Percentiles rank a stretch among this genome's conserved stretches.
These are phyloP conservation scores for Sitta carolinensis DNA, from an alignment of 2,797 vertebrate genomes.

Conservation along the genomic window DNA sequence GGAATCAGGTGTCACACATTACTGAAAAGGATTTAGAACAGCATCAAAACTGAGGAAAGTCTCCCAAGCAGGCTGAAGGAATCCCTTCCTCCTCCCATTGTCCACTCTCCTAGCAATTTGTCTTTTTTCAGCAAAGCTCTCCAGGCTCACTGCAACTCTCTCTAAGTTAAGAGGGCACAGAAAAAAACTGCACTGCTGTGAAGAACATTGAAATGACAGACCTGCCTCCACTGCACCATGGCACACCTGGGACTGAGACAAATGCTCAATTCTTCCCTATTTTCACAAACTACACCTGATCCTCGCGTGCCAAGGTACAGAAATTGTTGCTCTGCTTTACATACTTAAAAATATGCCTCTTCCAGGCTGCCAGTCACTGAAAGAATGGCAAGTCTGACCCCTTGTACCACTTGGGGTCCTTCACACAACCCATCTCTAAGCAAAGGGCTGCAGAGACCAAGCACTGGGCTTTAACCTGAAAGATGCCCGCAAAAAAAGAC, in stretches of 20 bases:
- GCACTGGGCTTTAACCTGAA: neutral
- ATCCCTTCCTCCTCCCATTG: neutral
- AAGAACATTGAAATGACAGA: neutral
- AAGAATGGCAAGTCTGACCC: neutral
- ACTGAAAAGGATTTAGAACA: neutral
- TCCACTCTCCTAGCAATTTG: neutral
- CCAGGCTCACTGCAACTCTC: neutral
- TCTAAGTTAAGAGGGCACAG: rapidly evolving
- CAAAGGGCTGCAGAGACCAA: neutral
- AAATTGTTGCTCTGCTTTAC: neutral
- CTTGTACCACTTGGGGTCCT: neutral
- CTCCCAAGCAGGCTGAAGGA: neutral
- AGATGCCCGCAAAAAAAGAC: neutral
- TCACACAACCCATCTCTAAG: neutral
- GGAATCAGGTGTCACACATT: neutral
- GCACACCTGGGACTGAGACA: neutral
- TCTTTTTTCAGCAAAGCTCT: neutral
- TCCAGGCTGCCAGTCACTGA: neutral
- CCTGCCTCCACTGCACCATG: neutral
- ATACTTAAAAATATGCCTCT: neutral
- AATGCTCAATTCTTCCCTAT: neutral
- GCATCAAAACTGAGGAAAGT: neutral
- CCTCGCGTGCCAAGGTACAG: rapidly evolving
- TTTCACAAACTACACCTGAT: neutral
- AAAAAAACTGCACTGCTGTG: neutral